Conservation (phyloP, 2,888 invertebrate genomes). For the Melanostoma scalare region DNA sequence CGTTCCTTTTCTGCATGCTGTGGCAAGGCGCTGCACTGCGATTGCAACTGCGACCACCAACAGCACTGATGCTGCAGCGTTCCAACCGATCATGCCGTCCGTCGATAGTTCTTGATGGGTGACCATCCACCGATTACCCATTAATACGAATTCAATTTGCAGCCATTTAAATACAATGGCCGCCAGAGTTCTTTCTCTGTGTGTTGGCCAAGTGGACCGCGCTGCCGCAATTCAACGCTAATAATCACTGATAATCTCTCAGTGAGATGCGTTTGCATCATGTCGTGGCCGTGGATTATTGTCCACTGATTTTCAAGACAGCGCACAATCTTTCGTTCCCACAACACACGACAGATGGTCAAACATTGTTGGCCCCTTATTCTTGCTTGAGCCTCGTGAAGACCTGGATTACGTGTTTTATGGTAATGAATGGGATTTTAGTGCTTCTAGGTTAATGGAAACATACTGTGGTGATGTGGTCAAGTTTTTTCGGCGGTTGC, state of each 20-base stretch:
- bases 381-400: conserved; percentile 40
- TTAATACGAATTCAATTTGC: conserved; percentile 73
- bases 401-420: conserved; percentile 63
- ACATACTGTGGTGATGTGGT: conserved; percentile 48
- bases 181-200: conserved; percentile 30
- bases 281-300: conserved; percentile 39
- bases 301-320: conserved; percentile 59
- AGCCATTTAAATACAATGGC: conserved; percentile 72
- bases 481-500: conserved; percentile 56
- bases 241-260: conserved; percentile 61
- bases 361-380: conserved; percentile 47
- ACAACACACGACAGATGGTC: conserved; percentile 52
- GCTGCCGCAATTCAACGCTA: conserved; percentile 39
- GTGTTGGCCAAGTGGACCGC: conserved; percentile 13
- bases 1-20: conserved; percentile 70
- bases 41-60: conserved; percentile 57
- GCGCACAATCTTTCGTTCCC: conserved; percentile 52
- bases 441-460: conserved; percentile 72
- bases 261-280: conserved; percentile 54
- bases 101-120: conserved; percentile 54
- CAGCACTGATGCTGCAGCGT: conserved; percentile 30
- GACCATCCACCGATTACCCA: conserved; percentile 62
- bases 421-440: conserved; percentile 73
- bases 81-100: conserved; percentile 33
- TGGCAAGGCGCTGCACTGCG: conserved; percentile 37